Evolutionary conservation across 2,888 invertebrate species (phyloP).

Genomic region (Hoplodrina blanda): DNA sequence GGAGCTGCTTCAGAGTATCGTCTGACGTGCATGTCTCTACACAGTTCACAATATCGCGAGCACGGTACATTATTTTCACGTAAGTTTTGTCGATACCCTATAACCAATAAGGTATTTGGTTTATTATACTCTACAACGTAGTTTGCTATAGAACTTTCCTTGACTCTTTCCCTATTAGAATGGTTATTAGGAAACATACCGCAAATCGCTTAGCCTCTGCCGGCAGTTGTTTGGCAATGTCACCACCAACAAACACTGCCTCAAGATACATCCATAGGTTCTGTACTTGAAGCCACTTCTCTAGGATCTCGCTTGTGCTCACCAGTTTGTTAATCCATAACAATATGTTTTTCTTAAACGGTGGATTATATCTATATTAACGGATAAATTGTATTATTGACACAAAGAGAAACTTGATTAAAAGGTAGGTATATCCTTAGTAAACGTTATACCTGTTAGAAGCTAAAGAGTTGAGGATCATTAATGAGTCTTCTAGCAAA

Average conservation of each 20-base stretch:
- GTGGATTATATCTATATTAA: constrained; percentile 93
- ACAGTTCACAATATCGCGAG: constrained; percentile 95
- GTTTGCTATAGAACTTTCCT: too few species aligned
- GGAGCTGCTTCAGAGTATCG: constrained; percentile 94
- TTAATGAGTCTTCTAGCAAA: constrained; percentile 95
- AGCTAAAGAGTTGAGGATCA: constrained; percentile 95
- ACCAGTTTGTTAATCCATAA: constrained; percentile 95
- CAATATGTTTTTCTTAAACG: constrained; percentile 96
- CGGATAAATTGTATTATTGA: neutral
- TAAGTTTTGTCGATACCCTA: constrained; percentile 96
- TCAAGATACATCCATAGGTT: constrained; percentile 97
- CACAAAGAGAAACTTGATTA: neutral
- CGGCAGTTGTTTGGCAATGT: constrained; percentile 96
- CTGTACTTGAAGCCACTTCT: constrained; percentile 96
- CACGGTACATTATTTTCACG: constrained; percentile 96
- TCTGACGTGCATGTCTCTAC: constrained; percentile 96
- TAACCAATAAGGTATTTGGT: neutral
- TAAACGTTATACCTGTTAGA: constrained; percentile 92
- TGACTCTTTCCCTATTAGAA: too few species aligned
- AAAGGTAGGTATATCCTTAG: neutral
- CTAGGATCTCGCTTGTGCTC: constrained; percentile 95
- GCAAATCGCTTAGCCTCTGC: constrained; percentile 94
- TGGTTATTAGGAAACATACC: constrained; percentile 77
- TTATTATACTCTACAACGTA: neutral
- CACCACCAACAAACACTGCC: constrained; percentile 97